Evolutionary conservation across 2,113 vertebrate species (phyloP), one percentile per base, ranked within the genome.

Genomic region (Colius striatus): DNA sequence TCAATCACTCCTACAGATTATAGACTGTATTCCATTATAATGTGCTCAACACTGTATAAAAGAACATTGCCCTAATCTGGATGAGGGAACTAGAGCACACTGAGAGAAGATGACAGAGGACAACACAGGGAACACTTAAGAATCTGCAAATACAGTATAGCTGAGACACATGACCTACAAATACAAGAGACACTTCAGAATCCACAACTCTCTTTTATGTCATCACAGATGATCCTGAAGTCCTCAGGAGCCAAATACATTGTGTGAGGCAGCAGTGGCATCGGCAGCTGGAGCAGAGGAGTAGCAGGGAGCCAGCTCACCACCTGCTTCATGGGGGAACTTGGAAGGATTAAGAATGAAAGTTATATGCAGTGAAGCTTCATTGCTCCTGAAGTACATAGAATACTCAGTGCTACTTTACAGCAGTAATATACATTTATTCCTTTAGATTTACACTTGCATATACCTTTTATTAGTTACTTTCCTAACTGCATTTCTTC

Each of bases 321-420:
- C 7, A 11, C 57, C 8, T 1, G 38, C 34, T 51, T 1, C 0
- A 2, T 0, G 14, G 13, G 48, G 73, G 38, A 29, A 23, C 43
- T 45, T 12, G 13, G 21, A 41, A 55, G 61, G 17, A 17, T 26
- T 11, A 81, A 43, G 80, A 16, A 10, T 14, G 1, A 1, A 75
- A 51, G 19, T 4, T 38, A 5, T 8, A 12, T 1, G 5, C 3
- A 4, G 22, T 17, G n/a, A 66, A 30, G 16, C 13, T 63, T 30
- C 16, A 61, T 2, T 16, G 18, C 30, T 53, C 80, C 47, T 15
- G 1, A 8, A 38, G 30, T 2, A 22, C 5, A 45, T 23, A 81
- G 54, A 18, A 45, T 9, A 50, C 26, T 38, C 34, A 8, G 4
- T 13, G 67, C 41, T 73, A 0, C 50, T 34, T 36, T 10, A 23